phyloP scores from a whole-genome alignment of 2,113 vertebrate genomes.

The Sula dactylatra region DNA sequence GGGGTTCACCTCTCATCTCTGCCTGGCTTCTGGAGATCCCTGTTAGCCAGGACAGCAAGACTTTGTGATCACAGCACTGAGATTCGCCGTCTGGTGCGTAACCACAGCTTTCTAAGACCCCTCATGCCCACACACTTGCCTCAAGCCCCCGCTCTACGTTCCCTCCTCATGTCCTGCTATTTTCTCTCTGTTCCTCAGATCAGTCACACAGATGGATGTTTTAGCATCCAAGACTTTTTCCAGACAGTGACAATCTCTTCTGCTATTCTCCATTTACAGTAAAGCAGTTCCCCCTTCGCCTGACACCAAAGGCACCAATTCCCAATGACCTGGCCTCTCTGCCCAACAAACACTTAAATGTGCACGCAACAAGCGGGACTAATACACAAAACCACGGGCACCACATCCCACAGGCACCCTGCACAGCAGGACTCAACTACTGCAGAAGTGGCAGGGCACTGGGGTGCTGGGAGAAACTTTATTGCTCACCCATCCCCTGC shows the following conservation, averaged over 20 bases:
- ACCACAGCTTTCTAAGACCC: neutral
- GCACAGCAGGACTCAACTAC: neutral
- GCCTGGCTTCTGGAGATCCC: neutral
- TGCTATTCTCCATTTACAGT: neutral
- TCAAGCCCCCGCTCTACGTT: neutral
- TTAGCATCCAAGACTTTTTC: neutral
- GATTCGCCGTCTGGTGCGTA: neutral
- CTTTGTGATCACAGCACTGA: neutral
- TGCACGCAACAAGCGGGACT: neutral
- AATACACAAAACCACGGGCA: neutral
- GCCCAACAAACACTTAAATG: neutral
- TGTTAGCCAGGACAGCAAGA: neutral
- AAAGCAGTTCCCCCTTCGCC: neutral
- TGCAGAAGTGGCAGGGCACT: neutral
- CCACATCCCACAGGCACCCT: accelerated
- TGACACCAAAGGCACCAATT: neutral
- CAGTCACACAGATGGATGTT: neutral
- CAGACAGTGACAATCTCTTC: neutral
- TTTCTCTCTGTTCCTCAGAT: neutral
- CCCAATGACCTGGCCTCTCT: neutral
- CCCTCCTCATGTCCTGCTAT: neutral
- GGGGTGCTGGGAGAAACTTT: neutral
- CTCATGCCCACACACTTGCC: accelerated
- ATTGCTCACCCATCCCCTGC: neutral
- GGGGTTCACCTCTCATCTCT: neutral